phyloP scores from a whole-genome alignment of 2,113 vertebrate genomes.

The Dipodomys spectabilis region DNA sequence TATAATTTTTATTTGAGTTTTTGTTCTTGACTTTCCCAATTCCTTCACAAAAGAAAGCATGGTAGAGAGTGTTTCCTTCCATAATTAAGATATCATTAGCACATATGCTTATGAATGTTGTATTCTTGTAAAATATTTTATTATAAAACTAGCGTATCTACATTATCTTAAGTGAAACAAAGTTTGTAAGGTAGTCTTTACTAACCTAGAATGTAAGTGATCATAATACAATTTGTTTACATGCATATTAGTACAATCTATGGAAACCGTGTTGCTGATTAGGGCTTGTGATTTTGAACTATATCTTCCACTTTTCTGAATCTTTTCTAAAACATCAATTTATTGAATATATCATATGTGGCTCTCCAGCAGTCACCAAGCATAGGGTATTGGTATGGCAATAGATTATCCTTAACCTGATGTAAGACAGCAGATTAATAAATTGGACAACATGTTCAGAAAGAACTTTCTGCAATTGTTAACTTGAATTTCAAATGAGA shows the following conservation, averaged over 20 bases:
- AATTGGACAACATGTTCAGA: neutral
- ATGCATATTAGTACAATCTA: neutral
- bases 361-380: neutral
- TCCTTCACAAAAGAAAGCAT: neutral
- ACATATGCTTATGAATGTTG: neutral
- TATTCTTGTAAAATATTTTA: constrained; percentile 21
- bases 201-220: neutral
- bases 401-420: neutral
- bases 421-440: neutral
- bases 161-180: neutral
- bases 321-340: neutral
- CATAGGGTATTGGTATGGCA: neutral
- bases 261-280: neutral
- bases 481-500: neutral
- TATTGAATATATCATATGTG: neutral
- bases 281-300: neutral
- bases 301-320: neutral
- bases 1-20: neutral
- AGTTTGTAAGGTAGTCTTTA: neutral
- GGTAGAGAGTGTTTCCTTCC: neutral
- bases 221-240: neutral
- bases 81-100: neutral
- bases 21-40: neutral
- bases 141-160: neutral
- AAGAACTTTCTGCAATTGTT: neutral